Percentiles rank a stretch among this genome's conserved stretches.
These are phyloP conservation scores for Serranus cabrilla DNA, from an alignment of 2,797 vertebrate genomes.

Conservation along the genomic window DNA sequence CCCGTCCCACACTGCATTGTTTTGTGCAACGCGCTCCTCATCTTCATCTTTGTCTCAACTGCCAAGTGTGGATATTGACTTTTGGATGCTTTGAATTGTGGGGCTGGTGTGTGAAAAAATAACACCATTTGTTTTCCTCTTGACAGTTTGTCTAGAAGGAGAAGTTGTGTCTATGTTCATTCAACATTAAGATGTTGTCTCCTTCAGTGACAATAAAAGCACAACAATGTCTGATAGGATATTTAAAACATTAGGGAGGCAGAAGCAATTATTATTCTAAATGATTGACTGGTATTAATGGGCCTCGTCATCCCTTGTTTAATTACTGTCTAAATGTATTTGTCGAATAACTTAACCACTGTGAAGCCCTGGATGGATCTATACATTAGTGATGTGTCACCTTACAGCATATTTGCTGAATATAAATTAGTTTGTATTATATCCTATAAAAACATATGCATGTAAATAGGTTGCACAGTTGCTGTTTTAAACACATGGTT, in stretches of 20 bases:
- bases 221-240: conserved; percentile 49
- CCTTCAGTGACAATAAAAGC: conserved; percentile 46
- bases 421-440: no score
- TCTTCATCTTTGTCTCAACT: conserved; percentile 76
- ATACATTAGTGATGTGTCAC: background rate
- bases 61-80: conserved; percentile 76
- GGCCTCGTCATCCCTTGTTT: conserved; percentile 57
- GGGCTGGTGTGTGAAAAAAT: conserved; percentile 46
- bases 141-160: conserved; percentile 65
- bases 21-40: conserved; percentile 55
- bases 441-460: no score
- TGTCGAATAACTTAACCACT: background rate
- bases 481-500: no score
- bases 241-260: conserved; percentile 29
- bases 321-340: conserved; percentile 39
- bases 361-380: background rate
- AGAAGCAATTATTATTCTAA: conserved; percentile 52
- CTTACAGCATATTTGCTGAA: no score
- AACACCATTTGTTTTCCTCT: conserved; percentile 65
- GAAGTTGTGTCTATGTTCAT: conserved; percentile 47
- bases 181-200: conserved; percentile 53
- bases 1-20: conserved; percentile 49
- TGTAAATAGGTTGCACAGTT: no score
- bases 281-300: conserved; percentile 44
- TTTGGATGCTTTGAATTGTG: conserved; percentile 72